phyloP scores from a whole-genome alignment of 2,888 invertebrate species.

The Apoderus coryli region DNA sequence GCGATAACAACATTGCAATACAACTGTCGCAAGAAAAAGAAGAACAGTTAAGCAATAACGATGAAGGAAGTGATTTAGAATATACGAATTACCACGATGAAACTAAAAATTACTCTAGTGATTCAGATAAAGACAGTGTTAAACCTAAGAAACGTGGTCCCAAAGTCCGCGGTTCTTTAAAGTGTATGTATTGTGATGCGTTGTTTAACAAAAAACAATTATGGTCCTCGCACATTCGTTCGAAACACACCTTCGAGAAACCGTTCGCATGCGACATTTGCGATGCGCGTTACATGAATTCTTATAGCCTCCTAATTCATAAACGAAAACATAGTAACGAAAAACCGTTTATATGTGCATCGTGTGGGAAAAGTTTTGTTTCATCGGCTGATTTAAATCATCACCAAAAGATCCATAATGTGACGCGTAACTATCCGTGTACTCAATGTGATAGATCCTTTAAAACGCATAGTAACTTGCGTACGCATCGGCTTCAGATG shows the following conservation, averaged over 20 bases:
- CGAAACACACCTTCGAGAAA: conserved; percentile 22
- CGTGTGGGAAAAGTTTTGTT: conserved; percentile 28
- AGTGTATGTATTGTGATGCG: conserved; percentile 22
- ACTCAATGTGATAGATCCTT: conserved; percentile 8
- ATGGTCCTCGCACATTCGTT: conserved; percentile 20
- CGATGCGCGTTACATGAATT: conserved; percentile 21
- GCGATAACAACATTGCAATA: neutral
- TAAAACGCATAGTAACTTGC: conserved; percentile 16
- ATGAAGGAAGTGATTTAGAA: conserved; percentile 8
- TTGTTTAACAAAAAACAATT: conserved; percentile 19
- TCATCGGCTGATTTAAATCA: conserved; percentile 22
- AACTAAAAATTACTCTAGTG: conserved; percentile 11
- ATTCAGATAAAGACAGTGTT: conserved; percentile 11
- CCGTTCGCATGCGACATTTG: conserved; percentile 23
- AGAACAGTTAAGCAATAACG: conserved; percentile 9
- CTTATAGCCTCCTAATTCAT: conserved; percentile 22
- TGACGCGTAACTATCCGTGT: conserved; percentile 1
- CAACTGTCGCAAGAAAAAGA: neutral
- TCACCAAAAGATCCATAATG: conserved; percentile 17
- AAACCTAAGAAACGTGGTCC: conserved; percentile 4
- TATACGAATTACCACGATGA: conserved; percentile 9
- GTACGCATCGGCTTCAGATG: conserved; percentile 24
- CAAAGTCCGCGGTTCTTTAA: conserved; percentile 16
- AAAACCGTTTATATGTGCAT: conserved; percentile 21
- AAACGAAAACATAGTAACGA: conserved; percentile 22